Conservation (phyloP, 35 echinoderm and acorn worm genomes). For the Strongylocentrotus purpuratus region DNA sequence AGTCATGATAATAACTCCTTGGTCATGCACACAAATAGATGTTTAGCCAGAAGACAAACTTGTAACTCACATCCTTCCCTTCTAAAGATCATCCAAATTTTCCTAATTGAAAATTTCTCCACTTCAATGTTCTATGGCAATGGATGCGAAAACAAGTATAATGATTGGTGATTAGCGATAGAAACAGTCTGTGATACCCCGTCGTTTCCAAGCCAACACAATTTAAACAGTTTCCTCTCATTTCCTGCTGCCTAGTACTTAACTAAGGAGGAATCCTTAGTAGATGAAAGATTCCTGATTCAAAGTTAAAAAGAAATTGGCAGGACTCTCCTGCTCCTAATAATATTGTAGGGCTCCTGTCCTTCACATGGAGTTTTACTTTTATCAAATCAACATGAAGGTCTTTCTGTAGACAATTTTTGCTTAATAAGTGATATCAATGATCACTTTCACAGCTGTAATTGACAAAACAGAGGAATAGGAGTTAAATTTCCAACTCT, state of each 20-base stretch:
- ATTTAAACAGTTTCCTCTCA: background rate
- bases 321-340: background rate
- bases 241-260: background rate
- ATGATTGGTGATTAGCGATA: background rate
- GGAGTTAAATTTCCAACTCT: background rate
- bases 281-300: background rate
- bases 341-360: background rate
- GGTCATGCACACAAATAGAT: background rate
- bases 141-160: background rate
- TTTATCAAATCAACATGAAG: background rate
- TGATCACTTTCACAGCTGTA: background rate
- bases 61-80: background rate
- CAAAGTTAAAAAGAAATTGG: background rate
- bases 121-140: background rate
- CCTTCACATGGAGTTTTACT: background rate
- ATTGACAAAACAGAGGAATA: background rate
- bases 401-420: background rate
- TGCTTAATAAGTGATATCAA: background rate
- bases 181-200: background rate
- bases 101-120: background rate
- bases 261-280: background rate
- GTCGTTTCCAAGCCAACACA: background rate
- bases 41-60: background rate
- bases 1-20: too few species aligned
- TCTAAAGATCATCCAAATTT: background rate